Conservation (phyloP, 2,113 vertebrate genomes). For the Labeo catla region DNA sequence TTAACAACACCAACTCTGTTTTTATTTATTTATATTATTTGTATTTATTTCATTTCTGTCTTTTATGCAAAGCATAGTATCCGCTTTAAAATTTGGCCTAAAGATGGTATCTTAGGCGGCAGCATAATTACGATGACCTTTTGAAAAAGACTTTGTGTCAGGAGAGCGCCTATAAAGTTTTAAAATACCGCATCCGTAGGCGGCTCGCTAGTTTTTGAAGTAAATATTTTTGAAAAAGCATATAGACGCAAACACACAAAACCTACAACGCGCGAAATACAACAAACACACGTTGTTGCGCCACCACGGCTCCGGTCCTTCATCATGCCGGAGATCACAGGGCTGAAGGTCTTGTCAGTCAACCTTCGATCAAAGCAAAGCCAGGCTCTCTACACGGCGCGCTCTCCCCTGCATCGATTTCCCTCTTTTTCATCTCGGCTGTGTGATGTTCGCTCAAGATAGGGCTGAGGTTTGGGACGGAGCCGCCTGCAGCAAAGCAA, state of each 20-base stretch:
- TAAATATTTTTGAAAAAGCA: neutral
- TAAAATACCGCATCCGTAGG: neutral
- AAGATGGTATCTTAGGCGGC: neutral
- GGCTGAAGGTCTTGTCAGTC: slow-evolving; percentile 58
- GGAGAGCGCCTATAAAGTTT: neutral
- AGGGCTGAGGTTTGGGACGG: slow-evolving; percentile 48
- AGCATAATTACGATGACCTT: slow-evolving; percentile 22
- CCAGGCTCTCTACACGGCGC: slow-evolving; percentile 49
- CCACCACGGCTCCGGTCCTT: slow-evolving; percentile 34
- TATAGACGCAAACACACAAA: slow-evolving; percentile 41
- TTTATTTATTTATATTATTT: neutral
- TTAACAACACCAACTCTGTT: neutral
- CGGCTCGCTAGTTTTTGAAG: neutral
- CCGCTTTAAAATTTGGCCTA: neutral
- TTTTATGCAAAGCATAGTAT: neutral
- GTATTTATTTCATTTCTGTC: neutral
- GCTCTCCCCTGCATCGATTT: slow-evolving; percentile 56
- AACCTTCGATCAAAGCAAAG: slow-evolving; percentile 57
- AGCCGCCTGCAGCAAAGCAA: slow-evolving; percentile 36
- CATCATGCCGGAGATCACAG: slow-evolving; percentile 50
- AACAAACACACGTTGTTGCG: slow-evolving; percentile 39
- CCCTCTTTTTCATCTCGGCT: slow-evolving; percentile 55
- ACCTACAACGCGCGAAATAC: slow-evolving; percentile 27
- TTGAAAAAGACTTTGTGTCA: neutral
- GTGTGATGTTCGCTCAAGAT: slow-evolving; percentile 49